phyloP scores from a whole-genome alignment of 2,113 vertebrate genomes.

The Pan troglodytes region NHGRI_mPanTro3-v2.1_pri NC_072402.2:147114001-147114500 shows the following conservation, averaged over 20 bases:
- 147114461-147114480: too few relatives aligned
- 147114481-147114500: too few relatives aligned
- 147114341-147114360: too few relatives aligned
- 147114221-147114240: neutral
- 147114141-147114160: conserved; percentile 28
- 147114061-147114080: neutral
- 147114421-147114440: too few relatives aligned
- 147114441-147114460: too few relatives aligned
- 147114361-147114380: too few relatives aligned
- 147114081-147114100: neutral
- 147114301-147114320: too few relatives aligned
- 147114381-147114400: too few relatives aligned
- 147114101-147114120: neutral
- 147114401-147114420: too few relatives aligned
- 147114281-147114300: neutral
- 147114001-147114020: neutral
- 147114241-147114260: neutral
- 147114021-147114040: neutral
- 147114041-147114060: neutral
- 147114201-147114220: neutral
- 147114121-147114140: neutral
- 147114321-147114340: too few relatives aligned
- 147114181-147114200: neutral
- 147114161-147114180: neutral
- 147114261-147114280: neutral